These are phyloP conservation scores for Lophius americanus DNA, from an alignment of 2,797 vertebrate genomes.

Conservation along the genomic window DNA sequence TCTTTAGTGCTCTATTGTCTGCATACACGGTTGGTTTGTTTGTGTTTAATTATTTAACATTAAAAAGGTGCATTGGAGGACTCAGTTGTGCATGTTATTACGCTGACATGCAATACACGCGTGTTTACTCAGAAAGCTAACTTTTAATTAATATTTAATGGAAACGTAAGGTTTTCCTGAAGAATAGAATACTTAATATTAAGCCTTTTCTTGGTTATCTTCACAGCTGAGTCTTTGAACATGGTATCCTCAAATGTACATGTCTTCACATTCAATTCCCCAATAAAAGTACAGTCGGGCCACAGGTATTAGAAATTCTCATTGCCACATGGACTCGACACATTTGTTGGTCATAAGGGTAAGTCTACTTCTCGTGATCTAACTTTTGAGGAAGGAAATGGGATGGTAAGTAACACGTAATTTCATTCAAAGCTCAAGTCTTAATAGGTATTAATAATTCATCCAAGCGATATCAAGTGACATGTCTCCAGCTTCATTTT, in stretches of 20 bases:
- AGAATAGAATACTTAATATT: slow-evolving; percentile 9
- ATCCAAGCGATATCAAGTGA: background rate
- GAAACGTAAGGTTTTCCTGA: slow-evolving; percentile 38
- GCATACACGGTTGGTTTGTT: slow-evolving; percentile 16
- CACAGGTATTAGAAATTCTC: slow-evolving; percentile 16
- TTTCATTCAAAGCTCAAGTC: background rate
- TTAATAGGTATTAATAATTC: slow-evolving; percentile 14
- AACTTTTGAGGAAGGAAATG: too few species aligned
- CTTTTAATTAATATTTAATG: slow-evolving; percentile 44
- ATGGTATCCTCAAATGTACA: background rate
- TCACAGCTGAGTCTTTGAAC: background rate
- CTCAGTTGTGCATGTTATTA: slow-evolving; percentile 46
- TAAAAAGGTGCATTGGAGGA: slow-evolving; percentile 38
- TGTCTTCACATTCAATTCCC: background rate
- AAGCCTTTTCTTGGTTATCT: slow-evolving; percentile 3
- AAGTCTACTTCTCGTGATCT: background rate
- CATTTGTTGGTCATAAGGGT: background rate
- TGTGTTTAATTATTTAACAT: slow-evolving; percentile 61
- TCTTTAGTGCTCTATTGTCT: slow-evolving; percentile 19
- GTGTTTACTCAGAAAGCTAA: slow-evolving; percentile 30
- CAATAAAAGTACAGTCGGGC: slow-evolving; percentile 14
- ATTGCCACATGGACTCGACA: too few species aligned
- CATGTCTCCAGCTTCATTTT: slow-evolving; percentile 52
- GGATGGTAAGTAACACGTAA: background rate
- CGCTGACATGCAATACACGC: slow-evolving; percentile 33